Evolutionary conservation across 2,113 vertebrate genomes (phyloP).

Genomic region (Pelmatolapia mariae): DNA sequence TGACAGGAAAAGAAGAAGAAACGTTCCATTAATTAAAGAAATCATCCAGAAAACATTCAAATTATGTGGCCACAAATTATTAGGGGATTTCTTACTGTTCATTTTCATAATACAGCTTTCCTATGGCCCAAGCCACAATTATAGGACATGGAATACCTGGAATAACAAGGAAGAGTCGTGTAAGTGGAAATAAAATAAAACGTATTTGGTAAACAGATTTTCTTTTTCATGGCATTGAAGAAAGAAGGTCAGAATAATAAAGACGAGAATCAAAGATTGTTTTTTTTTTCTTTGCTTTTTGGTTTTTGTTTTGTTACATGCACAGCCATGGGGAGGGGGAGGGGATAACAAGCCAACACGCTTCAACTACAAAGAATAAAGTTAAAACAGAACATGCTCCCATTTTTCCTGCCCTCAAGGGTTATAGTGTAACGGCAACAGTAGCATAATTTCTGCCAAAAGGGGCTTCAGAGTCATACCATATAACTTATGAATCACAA

Average conservation of each 20-base stretch:
- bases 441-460: neutral
- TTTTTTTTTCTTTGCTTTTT: neutral
- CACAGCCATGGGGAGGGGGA: neutral
- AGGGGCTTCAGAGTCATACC: neutral
- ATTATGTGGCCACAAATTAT: neutral
- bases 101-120: slow-evolving; percentile 89
- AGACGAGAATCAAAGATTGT: neutral
- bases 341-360: neutral
- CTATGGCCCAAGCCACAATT: slow-evolving; percentile 86
- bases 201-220: neutral
- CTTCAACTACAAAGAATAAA: neutral
- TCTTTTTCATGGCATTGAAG: neutral
- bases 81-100: slow-evolving; percentile 80
- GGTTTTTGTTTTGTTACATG: neutral
- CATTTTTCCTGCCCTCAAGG: neutral
- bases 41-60: neutral
- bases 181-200: neutral
- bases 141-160: slow-evolving; percentile 90
- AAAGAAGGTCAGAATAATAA: neutral
- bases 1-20: neutral
- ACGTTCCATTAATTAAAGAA: neutral
- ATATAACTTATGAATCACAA: neutral
- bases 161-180: neutral
- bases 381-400: neutral
- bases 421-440: neutral